A percentile compares a stretch with the other conserved stretches of the same genome.
These are phyloP conservation scores for Solenopsis invicta DNA, from an alignment of 1,140 invertebrate genomes.

Conservation along the genomic window DNA sequence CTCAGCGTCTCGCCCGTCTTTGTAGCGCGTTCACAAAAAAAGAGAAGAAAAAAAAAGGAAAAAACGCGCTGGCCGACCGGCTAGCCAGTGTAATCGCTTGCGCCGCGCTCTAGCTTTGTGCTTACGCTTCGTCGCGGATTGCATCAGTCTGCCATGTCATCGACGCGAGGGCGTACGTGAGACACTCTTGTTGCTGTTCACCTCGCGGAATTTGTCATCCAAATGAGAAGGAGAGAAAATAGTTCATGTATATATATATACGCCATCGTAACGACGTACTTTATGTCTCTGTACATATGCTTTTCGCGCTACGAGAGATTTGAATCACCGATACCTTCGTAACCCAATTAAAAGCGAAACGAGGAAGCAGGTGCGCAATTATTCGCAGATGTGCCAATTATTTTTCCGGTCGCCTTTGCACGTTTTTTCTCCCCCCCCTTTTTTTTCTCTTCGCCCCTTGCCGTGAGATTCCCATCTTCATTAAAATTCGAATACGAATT, in stretches of 20 bases:
- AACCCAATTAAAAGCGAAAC: conserved; percentile 47
- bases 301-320: not conserved
- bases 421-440: not conserved
- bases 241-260: not conserved
- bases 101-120: conserved; percentile 14
- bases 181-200: not conserved
- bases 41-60: not conserved
- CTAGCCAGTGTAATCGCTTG: conserved; percentile 6
- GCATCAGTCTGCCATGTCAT: conserved; percentile 6
- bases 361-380: conserved; percentile 10
- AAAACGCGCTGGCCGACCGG: conserved; percentile 1
- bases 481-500: conserved; percentile 36
- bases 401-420: conserved; percentile 21
- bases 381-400: conserved; percentile 53
- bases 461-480: conserved; percentile 13
- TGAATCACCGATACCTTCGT: conserved; percentile 32
- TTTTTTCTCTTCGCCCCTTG: not conserved
- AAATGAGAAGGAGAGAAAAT: not conserved
- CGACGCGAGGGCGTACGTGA: not conserved
- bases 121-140: conserved; percentile 33
- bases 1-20: conserved; percentile 34
- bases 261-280: not conserved
- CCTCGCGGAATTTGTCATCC: not conserved
- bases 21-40: conserved; percentile 11
- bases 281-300: not conserved